Conservation (phyloP, 2,888 invertebrate genomes). For the Eupeodes luniger region DNA sequence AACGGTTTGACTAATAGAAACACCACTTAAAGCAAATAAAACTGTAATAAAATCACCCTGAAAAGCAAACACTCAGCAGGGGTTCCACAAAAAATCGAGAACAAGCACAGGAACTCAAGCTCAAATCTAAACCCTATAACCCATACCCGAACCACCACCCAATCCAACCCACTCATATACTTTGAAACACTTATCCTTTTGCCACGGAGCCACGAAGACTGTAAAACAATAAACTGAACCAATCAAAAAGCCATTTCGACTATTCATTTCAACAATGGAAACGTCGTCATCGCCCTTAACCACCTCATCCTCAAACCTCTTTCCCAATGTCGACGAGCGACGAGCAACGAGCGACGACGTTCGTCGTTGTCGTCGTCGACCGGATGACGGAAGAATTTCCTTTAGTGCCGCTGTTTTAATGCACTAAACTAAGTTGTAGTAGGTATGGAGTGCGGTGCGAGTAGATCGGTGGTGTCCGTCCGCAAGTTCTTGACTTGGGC, state of each 20-base stretch:
- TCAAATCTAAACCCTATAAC: neutral
- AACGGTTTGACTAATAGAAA: slow-evolving; percentile 73
- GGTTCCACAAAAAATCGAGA: slow-evolving; percentile 39
- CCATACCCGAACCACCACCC: slow-evolving; percentile 1
- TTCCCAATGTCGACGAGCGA: neutral
- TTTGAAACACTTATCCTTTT: slow-evolving; percentile 72
- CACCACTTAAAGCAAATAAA: slow-evolving; percentile 78
- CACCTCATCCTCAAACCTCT: slow-evolving; percentile 1
- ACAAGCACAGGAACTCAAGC: slow-evolving; percentile 16
- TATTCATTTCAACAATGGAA: slow-evolving; percentile 81
- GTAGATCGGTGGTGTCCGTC: slow-evolving; percentile 50
- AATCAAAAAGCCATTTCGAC: slow-evolving; percentile 84
- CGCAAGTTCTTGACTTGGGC: slow-evolving; percentile 52
- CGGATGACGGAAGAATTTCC: slow-evolving; percentile 66
- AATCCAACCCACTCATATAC: slow-evolving; percentile 57
- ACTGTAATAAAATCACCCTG: slow-evolving; percentile 78
- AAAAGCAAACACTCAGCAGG: slow-evolving; percentile 74
- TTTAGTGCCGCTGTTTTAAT: slow-evolving; percentile 61
- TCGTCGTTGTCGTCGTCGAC: slow-evolving; percentile 36
- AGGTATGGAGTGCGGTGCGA: too few relatives aligned
- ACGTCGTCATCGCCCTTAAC: slow-evolving; percentile 32
- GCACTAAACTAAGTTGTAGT: slow-evolving; percentile 70
- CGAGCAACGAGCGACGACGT: neutral
- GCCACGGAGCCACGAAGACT: slow-evolving; percentile 75
- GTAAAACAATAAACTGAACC: slow-evolving; percentile 78